A percentile compares a stretch with the other conserved stretches of the same genome.
Conservation (phyloP, 2,113 vertebrate species). For the Nothobranchius kuhntae region DNA sequence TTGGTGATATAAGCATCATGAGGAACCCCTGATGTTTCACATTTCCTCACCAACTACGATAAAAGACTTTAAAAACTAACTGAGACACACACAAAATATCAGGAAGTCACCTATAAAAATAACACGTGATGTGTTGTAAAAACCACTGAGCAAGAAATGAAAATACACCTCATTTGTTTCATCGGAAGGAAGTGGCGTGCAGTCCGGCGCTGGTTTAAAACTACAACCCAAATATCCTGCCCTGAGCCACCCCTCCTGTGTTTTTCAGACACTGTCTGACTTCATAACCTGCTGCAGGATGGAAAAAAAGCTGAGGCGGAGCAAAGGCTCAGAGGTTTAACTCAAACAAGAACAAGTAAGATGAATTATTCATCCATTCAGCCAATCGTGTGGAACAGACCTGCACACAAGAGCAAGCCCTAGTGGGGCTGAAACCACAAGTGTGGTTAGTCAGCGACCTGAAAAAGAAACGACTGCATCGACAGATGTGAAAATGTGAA, state of each 20-base stretch:
- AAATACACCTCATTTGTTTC: too few species aligned
- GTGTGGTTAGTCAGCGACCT: constrained; percentile 3
- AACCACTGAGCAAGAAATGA: too few species aligned
- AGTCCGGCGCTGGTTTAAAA: constrained; percentile 20
- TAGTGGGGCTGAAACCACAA: constrained; percentile 8
- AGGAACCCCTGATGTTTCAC: constrained; percentile 60
- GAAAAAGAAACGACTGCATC: background rate
- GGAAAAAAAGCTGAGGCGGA: constrained; percentile 49
- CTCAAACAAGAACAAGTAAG: constrained; percentile 42
- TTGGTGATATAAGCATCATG: constrained; percentile 74
- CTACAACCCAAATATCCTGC: constrained; percentile 16
- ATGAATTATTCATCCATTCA: constrained; percentile 73
- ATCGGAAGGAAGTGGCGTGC: background rate
- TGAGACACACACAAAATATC: background rate
- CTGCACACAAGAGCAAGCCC: background rate
- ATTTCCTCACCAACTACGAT: constrained; percentile 56
- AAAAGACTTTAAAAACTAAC: constrained; percentile 11
- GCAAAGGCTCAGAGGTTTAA: constrained; percentile 43
- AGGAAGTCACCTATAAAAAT: too few species aligned
- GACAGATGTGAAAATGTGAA: background rate
- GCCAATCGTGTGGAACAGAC: constrained; percentile 43
- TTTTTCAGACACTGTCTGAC: constrained; percentile 23
- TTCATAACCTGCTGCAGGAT: constrained; percentile 20
- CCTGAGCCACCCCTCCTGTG: constrained; percentile 13
- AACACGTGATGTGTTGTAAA: too few species aligned